Evolutionary conservation across 1,140 invertebrate species (phyloP).

Genomic region (Drepana arcuata): DNA sequence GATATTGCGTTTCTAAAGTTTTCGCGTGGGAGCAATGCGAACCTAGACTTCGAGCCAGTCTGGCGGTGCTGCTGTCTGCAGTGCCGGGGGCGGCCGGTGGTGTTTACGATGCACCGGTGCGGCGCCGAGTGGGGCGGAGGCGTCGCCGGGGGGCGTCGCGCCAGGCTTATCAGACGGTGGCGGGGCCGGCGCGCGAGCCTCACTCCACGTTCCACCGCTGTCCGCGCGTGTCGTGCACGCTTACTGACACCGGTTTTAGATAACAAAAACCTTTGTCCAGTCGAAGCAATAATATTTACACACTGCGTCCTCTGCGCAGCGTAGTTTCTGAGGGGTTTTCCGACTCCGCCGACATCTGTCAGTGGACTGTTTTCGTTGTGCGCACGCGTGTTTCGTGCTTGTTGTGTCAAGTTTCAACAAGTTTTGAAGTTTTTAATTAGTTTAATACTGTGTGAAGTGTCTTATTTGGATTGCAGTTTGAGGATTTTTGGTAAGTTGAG

Average conservation of each 20-base stretch:
- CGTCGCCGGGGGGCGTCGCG: conserved; percentile 68
- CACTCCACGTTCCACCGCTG: conserved; percentile 60
- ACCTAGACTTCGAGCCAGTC: too few species aligned
- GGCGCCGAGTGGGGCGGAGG: conserved; percentile 64
- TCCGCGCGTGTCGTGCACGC: conserved; percentile 49
- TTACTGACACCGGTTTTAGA: conserved; percentile 57
- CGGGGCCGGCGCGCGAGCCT: conserved; percentile 64
- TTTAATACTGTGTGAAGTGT: conserved; percentile 41
- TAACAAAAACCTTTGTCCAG: conserved; percentile 70
- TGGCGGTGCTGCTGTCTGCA: conserved; percentile 28
- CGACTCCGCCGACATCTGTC: conserved; percentile 55
- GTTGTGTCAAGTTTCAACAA: conserved; percentile 57
- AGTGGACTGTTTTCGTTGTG: conserved; percentile 53
- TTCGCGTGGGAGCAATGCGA: too few species aligned
- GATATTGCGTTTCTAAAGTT: too few species aligned
- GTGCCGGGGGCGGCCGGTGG: conserved; percentile 42
- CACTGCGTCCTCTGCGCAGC: conserved; percentile 34
- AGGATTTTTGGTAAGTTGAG: conserved; percentile 14
- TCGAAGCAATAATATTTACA: conserved; percentile 63
- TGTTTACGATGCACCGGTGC: conserved; percentile 43
- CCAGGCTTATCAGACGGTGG: conserved; percentile 66
- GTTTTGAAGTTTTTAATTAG: conserved; percentile 37
- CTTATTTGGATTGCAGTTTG: conserved; percentile 52
- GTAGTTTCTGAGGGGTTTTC: conserved; percentile 62
- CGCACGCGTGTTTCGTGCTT: conserved; percentile 46